A percentile compares a stretch with the other conserved stretches of the same genome.
Evolutionary conservation across 2,888 invertebrate genomes (phyloP).

Genomic region (Agonopterix heracliana): DNA sequence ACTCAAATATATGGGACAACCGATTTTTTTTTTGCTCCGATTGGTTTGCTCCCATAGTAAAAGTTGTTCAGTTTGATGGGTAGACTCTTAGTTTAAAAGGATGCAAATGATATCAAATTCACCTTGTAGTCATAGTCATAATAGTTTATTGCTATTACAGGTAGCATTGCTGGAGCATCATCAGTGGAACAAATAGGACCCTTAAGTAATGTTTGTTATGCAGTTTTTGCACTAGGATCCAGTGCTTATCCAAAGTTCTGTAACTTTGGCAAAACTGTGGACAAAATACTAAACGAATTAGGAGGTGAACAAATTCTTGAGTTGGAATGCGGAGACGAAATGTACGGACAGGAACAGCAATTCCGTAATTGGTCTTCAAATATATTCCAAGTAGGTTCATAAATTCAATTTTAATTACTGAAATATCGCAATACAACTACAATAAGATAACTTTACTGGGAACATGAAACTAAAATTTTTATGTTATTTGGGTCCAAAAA

Average conservation of each 20-base stretch:
- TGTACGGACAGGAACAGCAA: conserved; percentile 95
- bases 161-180: conserved; percentile 82
- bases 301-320: conserved; percentile 91
- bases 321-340: conserved; percentile 91
- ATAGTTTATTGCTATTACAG: too few relatives aligned
- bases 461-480: not conserved
- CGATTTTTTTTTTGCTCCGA: too few relatives aligned
- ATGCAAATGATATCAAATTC: too few relatives aligned
- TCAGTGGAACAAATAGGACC: conserved; percentile 90
- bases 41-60: too few relatives aligned
- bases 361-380: conserved; percentile 93
- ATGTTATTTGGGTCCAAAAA: not conserved
- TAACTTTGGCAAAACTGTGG: conserved; percentile 93
- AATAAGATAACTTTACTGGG: too few relatives aligned
- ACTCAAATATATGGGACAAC: too few relatives aligned
- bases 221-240: conserved; percentile 95
- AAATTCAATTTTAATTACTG: not conserved
- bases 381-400: conserved; percentile 83
- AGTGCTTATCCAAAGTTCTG: conserved; percentile 98
- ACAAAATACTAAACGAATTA: conserved; percentile 89
- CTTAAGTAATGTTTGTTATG: conserved; percentile 92
- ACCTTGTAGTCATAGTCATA: not conserved
- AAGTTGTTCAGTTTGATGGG: too few relatives aligned
- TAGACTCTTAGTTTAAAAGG: too few relatives aligned
- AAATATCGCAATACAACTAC: too few relatives aligned